Evolutionary conservation across 2,113 vertebrate species (phyloP).

Genomic region (Anhinga anhinga): DNA sequence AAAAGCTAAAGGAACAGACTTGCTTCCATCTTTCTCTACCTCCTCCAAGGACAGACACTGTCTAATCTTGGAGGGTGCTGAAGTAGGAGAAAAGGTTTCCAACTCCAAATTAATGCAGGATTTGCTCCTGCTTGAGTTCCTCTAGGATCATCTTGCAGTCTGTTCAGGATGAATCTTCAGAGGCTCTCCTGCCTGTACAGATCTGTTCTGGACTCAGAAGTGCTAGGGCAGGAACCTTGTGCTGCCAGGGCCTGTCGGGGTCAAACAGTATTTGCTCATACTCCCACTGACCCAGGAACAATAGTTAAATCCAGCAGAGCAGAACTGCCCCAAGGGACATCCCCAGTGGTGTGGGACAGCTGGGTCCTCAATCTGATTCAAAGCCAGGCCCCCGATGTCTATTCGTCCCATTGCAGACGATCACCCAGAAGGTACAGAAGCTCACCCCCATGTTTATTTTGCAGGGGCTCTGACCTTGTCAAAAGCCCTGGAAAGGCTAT

Average conservation of each 20-base stretch:
- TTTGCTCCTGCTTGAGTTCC: neutral
- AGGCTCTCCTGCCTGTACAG: neutral
- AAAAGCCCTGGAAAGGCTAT: neutral
- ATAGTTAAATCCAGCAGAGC: neutral
- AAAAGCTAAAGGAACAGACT: neutral
- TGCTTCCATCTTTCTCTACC: neutral
- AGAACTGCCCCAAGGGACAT: neutral
- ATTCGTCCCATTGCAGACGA: neutral
- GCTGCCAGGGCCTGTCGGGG: neutral
- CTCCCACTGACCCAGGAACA: neutral
- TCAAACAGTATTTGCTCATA: neutral
- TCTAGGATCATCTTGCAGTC: slow-evolving; percentile 3
- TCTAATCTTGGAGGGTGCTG: neutral
- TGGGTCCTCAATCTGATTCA: neutral
- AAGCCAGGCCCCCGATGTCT: neutral
- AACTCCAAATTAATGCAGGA: neutral
- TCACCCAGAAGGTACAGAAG: neutral
- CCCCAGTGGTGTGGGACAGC: neutral
- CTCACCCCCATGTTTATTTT: neutral
- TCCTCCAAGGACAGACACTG: neutral
- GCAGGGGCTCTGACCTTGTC: slow-evolving; percentile 40
- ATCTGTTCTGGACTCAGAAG: neutral
- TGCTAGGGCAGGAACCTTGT: neutral
- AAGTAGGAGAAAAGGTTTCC: slow-evolving; percentile 18
- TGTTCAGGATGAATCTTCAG: neutral